Base-by-base conservation (phyloP, 1,140 invertebrate species). In the Mesaphorura yosii region DNA sequence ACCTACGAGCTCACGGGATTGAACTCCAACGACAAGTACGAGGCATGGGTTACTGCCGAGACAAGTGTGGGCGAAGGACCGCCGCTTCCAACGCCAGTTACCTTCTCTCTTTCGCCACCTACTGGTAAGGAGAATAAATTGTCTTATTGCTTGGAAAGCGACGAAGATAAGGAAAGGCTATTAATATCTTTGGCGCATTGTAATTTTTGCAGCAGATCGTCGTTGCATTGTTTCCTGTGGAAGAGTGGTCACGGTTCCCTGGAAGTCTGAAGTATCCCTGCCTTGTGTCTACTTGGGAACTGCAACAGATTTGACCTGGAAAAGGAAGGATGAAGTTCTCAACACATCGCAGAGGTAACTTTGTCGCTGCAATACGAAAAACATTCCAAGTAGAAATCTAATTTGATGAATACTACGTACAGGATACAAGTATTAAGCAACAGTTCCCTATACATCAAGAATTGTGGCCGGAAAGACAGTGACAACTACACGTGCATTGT, bases 151-250 rank as follows among this genome's bases (percentile, higher is more conserved):
- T n/a, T n/a, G n/a, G n/a, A n/a, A n/a, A n/a, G n/a, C n/a, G n/a
- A n/a, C n/a, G n/a, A n/a, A n/a, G n/a, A n/a, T n/a, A n/a, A n/a
- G n/a, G n/a, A n/a, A n/a, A n/a, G n/a, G n/a, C n/a, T n/a, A n/a
- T n/a, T n/a, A n/a, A n/a, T n/a, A n/a, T n/a, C n/a, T n/a, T n/a
- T n/a, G n/a, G n/a, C n/a, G n/a, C n/a, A n/a, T n/a, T n/a, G n/a
- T n/a, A n/a, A n/a, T n/a, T n/a, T n/a, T n/a, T n/a, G n/a, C n/a
- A n/a, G n/a, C n/a, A n/a, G n/a, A n/a, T n/a, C n/a, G n/a, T n/a
- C n/a, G n/a, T n/a, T n/a, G 44, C 47, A 85, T 87, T 58, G 82
- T 84, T 4, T 87, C 85, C 1, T 88, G 87, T 61, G 83, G 83
- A 26, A 75, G 78, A 38, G 75, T 76, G 40, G 77, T 86, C 38